Base-by-base conservation (phyloP, 2,888 invertebrate genomes). In the Hirtodrosophila alboralis region DNA sequence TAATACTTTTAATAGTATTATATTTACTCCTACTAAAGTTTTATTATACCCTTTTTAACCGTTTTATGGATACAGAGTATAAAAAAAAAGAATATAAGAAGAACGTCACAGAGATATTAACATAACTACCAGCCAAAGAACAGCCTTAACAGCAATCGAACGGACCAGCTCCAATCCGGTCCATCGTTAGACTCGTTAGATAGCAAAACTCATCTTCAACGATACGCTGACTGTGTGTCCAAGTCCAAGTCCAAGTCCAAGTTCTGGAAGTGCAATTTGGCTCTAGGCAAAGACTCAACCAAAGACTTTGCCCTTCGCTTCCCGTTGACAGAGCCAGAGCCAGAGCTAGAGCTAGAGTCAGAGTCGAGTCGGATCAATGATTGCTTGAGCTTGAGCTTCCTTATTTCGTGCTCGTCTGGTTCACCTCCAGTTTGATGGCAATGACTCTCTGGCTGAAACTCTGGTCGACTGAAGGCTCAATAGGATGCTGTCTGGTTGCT, bases 361-460 rank as follows among this genome's bases (percentile, higher is more conserved):
- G 59, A 49, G 14, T 36, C 52, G 36, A 64, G 53, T 16, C 28
- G 8, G 9, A n/a, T n/a, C 63, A 67, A 63, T 74, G 57, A 69
- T 73, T 83, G 57, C 73, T 73, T 83, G 63, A 67, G 73, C 56
- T 58, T 75, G 57, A 75, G 75, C 78, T 78, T 78, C 78, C 86
- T 85, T 85, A 75, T 85, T 78, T 78, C 75, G 75, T 83, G 78
- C 75, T 70, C 75, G 75, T 69, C 71, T 78, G 59, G 62, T 66
- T 67, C 70, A 84, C 64, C 74, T 75, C 79, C 83, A 77, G 75
- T 70, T 85, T 83, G 83, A 78, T 70, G 84, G 75, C 84, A 78
- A 75, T 77, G 78, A 63, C 62, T 78, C 58, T 63, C 44, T 23
- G 18, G 5, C 23, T 23, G 23, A 23, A 8, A 8, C 43, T 16